Conservation (phyloP, 2,888 invertebrate genomes). For the Himalopsyche tibetana region DNA sequence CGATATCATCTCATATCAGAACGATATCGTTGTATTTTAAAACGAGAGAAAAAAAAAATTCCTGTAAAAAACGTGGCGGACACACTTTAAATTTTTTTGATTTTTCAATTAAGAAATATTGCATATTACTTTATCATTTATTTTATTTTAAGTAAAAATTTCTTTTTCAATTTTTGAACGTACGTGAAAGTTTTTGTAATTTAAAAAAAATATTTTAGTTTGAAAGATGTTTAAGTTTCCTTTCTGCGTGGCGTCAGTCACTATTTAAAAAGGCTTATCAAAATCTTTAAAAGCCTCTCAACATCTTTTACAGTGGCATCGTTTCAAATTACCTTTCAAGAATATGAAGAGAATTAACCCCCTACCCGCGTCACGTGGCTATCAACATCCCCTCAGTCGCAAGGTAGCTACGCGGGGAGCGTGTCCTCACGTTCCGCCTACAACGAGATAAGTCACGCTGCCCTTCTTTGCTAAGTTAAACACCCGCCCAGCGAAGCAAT, state of each 20-base stretch:
- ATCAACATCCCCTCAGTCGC: slow-evolving; percentile 18
- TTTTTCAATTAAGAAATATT: no score
- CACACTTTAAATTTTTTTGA: no score
- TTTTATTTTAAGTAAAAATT: no score
- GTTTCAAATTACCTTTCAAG: slow-evolving; percentile 26
- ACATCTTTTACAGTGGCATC: background rate
- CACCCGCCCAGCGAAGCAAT: background rate
- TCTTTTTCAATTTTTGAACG: no score
- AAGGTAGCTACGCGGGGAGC: slow-evolving; percentile 8
- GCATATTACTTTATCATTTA: no score
- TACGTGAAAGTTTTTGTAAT: no score
- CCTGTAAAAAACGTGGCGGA: no score
- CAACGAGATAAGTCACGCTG: slow-evolving; percentile 27
- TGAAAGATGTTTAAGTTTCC: no score
- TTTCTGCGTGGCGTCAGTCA: background rate
- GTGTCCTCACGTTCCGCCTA: slow-evolving; percentile 30
- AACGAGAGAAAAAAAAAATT: no score
- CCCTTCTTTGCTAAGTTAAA: slow-evolving; percentile 24
- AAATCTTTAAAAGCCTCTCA: background rate
- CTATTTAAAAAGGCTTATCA: background rate
- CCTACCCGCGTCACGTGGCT: slow-evolving; percentile 7
- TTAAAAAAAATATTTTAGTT: no score
- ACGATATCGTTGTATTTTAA: no score
- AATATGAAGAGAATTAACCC: slow-evolving; percentile 13
- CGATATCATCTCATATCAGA: no score